phyloP scores from a whole-genome alignment of 2,113 vertebrate genomes.

The Corythornis cristatus region DNA sequence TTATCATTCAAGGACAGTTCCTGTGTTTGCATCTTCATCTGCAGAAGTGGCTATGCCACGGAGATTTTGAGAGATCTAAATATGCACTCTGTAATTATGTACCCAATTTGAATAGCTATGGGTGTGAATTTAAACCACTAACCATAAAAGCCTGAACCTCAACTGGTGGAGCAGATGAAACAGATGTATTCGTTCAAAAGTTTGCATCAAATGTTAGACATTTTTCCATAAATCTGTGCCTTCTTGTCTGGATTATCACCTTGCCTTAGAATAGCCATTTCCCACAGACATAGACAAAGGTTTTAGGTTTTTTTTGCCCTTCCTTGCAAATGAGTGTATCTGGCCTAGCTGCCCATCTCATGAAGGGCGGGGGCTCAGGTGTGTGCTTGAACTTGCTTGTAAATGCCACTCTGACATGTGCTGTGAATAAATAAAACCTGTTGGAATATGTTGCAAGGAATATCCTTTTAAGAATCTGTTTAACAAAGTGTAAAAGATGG shows the following conservation, averaged over 20 bases:
- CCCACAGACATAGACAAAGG: background rate
- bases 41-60: background rate
- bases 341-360: background rate
- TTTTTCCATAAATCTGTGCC: background rate
- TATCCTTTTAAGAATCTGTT: background rate
- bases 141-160: background rate
- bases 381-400: background rate
- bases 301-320: background rate
- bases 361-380: background rate
- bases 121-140: background rate
- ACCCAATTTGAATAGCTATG: background rate
- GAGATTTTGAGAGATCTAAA: background rate
- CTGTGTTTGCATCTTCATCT: constrained; percentile 5
- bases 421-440: constrained; percentile 9
- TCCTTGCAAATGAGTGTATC: background rate
- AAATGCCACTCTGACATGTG: background rate
- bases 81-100: background rate
- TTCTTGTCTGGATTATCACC: background rate
- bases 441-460: constrained; percentile 4
- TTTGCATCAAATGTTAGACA: background rate
- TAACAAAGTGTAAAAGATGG: constrained; percentile 7
- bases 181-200: background rate
- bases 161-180: background rate
- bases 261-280: background rate
- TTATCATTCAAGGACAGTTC: background rate